Percentiles rank a stretch among this genome's conserved stretches.
Evolutionary conservation across 2,113 vertebrate species (phyloP).

Genomic region (Probosciger aterrimus): DNA sequence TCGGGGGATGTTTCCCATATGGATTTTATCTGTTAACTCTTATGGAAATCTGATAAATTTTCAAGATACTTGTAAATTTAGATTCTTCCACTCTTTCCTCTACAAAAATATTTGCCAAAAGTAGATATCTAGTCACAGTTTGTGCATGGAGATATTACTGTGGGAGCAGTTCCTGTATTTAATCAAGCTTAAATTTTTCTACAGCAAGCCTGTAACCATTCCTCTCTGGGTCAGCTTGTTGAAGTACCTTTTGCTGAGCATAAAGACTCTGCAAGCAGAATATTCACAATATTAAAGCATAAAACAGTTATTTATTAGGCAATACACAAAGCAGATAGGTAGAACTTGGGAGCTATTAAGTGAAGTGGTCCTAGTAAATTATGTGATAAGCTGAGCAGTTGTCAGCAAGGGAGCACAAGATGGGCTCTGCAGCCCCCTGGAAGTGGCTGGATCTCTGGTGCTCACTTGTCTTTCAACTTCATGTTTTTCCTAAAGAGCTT

Average conservation of each 20-base stretch:
- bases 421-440: not conserved
- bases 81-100: not conserved
- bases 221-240: not conserved
- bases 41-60: not conserved
- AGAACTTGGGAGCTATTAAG: not conserved
- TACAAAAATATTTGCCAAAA: not conserved
- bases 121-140: not conserved
- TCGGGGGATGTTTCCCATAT: not conserved
- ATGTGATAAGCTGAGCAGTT: not conserved
- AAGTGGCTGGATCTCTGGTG: not conserved
- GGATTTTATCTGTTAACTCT: not conserved
- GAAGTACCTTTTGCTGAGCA: not conserved
- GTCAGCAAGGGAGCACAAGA: not conserved
- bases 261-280: not conserved
- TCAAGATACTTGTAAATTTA: not conserved
- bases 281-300: not conserved
- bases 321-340: not conserved
- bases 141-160: not conserved
- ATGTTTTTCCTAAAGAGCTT: not conserved
- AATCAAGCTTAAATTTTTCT: not conserved
- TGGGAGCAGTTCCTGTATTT: not conserved
- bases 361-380: not conserved
- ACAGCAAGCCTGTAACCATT: not conserved
- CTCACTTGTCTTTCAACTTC: not conserved
- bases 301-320: not conserved